Base-by-base conservation (phyloP, 2,113 vertebrate genomes). In the Grus americana region DNA sequence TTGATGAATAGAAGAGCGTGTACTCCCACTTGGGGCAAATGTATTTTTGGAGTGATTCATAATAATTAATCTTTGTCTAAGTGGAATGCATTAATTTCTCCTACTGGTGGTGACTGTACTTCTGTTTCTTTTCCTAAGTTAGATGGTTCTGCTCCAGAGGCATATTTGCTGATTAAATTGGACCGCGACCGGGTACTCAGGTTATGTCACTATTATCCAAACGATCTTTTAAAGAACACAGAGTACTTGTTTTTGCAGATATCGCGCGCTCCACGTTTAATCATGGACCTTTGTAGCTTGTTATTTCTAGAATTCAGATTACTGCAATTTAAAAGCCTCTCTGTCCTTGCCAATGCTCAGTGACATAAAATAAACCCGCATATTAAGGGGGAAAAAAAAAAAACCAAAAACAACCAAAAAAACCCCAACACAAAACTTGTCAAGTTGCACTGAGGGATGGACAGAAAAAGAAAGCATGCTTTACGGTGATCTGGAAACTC, bases 41-140 rank as follows among this genome's bases (percentile, higher is more conserved):
- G 36, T 93, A 76, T 81, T 94, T 95, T 86, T 84, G 68, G 91
- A 94, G 66, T 59, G 42, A 96, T 96, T 95, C 68, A 70, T 83
- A 82, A 92, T 76, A 95, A 95, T 96, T 95, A 90, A 95, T 93
- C 90, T 88, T 92, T 96, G 95, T 97, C 91, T 63, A 36, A 89
- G 38, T 58, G 76, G 85, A 96, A 96, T 95, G 90, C 82, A 92
- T 84, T 95, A 52, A 79, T 93, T 96, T 96, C 93, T 97, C 74
- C 91, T 95, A 59, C 78, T 91, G 86, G 9, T 87, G 79, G 42
- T 62, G 79, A 27, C 57, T 83, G 34, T 61, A 89, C 70, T 93
- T 83, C 84, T 95, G 94, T 68, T 94, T 96, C 94, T 93, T 97
- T 84, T 94, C 86, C 46, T 46, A 49, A 84, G 90, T 90, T 61